Conservation (phyloP, 2,797 vertebrate species). For the Tokudaia muenninki region DNA sequence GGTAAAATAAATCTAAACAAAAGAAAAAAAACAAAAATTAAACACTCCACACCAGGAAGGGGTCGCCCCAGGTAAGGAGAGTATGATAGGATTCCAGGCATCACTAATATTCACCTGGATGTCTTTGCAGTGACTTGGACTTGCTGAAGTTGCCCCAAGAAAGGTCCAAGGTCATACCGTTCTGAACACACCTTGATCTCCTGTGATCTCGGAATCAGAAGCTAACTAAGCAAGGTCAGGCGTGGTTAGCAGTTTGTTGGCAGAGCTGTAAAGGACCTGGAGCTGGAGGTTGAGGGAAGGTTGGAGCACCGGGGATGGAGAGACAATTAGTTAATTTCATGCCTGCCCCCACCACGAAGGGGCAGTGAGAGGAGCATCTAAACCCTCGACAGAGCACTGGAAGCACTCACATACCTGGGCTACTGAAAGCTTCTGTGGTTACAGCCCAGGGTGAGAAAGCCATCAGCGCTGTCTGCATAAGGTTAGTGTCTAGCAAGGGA, state of each 20-base stretch:
- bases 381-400: not conserved
- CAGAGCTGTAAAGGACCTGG: not conserved
- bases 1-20: not conserved
- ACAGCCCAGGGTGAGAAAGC: not conserved
- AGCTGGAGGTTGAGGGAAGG: not conserved
- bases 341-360: not conserved
- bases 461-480: not conserved
- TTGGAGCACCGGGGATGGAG: not conserved
- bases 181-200: not conserved
- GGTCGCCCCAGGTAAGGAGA: not conserved
- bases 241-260: not conserved
- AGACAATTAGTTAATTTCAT: not conserved
- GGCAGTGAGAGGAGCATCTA: not conserved
- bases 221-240: not conserved
- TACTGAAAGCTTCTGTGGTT: not conserved
- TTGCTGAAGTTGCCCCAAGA: not conserved
- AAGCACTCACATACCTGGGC: no score
- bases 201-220: not conserved
- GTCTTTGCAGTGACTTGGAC: not conserved
- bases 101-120: accelerated
- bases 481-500: not conserved
- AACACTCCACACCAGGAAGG: no score
- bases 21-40: no score
- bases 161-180: not conserved
- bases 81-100: not conserved